A percentile compares a stretch with the other conserved stretches of the same genome.
These are phyloP conservation scores for Zaprionus nigranus DNA, from an alignment of 1,140 invertebrate genomes.

Conservation along the genomic window DNA sequence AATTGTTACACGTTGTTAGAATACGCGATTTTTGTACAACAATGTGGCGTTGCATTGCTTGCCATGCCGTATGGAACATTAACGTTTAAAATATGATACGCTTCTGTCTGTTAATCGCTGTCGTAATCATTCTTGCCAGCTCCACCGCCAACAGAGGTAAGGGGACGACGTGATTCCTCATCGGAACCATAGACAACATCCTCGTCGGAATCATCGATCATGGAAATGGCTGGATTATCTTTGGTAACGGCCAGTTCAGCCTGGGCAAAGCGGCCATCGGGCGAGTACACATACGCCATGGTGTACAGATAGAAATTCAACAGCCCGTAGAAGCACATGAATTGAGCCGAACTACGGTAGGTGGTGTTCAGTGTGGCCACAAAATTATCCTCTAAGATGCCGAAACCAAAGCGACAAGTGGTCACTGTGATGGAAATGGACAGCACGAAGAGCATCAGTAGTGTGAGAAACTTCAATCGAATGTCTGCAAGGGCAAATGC, in stretches of 20 bases:
- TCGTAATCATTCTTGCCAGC: slow-evolving; percentile 88
- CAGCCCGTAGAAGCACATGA: slow-evolving; percentile 97
- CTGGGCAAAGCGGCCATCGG: slow-evolving; percentile 91
- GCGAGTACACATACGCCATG: slow-evolving; percentile 97
- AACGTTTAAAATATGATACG: slow-evolving; percentile 52
- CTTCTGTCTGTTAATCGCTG: slow-evolving; percentile 86
- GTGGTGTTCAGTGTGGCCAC: slow-evolving; percentile 93
- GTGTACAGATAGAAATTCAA: slow-evolving; percentile 97
- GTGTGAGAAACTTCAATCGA: slow-evolving; percentile 95
- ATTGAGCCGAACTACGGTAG: slow-evolving; percentile 95
- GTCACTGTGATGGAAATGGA: slow-evolving; percentile 92
- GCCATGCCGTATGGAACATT: slow-evolving; percentile 61
- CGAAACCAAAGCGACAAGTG: slow-evolving; percentile 93
- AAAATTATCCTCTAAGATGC: slow-evolving; percentile 96
- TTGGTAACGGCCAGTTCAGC: slow-evolving; percentile 95
- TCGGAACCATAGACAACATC: slow-evolving; percentile 98
- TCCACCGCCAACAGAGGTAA: slow-evolving; percentile 85
- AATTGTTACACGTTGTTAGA: slow-evolving; percentile 37
- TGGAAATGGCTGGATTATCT: slow-evolving; percentile 98
- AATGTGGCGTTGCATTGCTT: slow-evolving; percentile 39
- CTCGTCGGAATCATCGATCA: slow-evolving; percentile 99
- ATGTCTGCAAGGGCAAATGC: slow-evolving; percentile 88
- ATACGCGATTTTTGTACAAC: slow-evolving; percentile 63
- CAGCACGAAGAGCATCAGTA: slow-evolving; percentile 93
- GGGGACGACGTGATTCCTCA: slow-evolving; percentile 91